A percentile compares a stretch with the other conserved stretches of the same genome.
Evolutionary conservation across 2,888 invertebrate genomes (phyloP).

Genomic region (Tillus elongatus): DNA sequence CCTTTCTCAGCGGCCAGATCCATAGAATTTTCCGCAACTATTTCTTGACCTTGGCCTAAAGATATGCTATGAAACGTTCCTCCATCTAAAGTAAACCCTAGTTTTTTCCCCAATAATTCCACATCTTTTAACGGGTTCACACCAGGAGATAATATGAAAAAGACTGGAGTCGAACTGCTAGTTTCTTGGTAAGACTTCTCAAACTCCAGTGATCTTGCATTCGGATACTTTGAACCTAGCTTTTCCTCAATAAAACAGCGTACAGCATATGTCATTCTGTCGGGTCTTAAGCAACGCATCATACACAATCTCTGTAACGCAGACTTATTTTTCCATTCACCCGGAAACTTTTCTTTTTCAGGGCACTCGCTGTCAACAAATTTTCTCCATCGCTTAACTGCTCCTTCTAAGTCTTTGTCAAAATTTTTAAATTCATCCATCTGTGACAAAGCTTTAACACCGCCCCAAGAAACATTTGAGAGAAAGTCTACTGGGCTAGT

Average conservation of each 20-base stretch:
- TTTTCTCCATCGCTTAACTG: conserved; percentile 86
- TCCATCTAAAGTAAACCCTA: conserved; percentile 70
- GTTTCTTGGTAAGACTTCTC: conserved; percentile 80
- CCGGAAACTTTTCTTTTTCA: conserved; percentile 87
- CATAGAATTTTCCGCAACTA: conserved; percentile 83
- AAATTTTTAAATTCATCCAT: conserved; percentile 74
- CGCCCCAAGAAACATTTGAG: conserved; percentile 73
- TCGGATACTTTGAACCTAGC: conserved; percentile 72
- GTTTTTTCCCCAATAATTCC: conserved; percentile 70
- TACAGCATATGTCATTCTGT: conserved; percentile 91
- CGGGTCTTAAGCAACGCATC: conserved; percentile 82
- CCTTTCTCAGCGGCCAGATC: conserved; percentile 64
- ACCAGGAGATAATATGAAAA: conserved; percentile 90
- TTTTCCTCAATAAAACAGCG: conserved; percentile 83
- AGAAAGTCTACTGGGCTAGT: conserved; percentile 77
- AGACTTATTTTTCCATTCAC: conserved; percentile 90
- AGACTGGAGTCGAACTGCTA: conserved; percentile 74
- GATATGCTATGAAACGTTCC: conserved; percentile 89
- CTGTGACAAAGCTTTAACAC: conserved; percentile 64
- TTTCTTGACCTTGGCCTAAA: conserved; percentile 89
- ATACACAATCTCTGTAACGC: conserved; percentile 82
- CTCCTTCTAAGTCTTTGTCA: conserved; percentile 86
- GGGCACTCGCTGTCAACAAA: conserved; percentile 87
- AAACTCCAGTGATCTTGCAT: conserved; percentile 70
- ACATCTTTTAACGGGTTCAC: conserved; percentile 92